phyloP scores from a whole-genome alignment of 2,888 invertebrate species.

The Lissocephala sabroskyi region DNA sequence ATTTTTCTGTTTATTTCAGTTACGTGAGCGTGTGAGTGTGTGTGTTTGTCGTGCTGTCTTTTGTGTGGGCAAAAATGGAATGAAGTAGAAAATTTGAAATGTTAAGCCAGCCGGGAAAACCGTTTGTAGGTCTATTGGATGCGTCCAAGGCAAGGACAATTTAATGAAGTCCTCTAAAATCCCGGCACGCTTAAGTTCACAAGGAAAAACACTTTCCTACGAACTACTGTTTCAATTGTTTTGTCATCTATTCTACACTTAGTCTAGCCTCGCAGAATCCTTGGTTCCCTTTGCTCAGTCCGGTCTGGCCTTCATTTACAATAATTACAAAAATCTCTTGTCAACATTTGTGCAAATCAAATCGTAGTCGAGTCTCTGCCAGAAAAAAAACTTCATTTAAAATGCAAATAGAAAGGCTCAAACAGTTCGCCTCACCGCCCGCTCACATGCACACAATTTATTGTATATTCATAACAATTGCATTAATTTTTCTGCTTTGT shows the following conservation, averaged over 20 bases:
- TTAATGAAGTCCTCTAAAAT: too few species aligned
- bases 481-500: constrained; percentile 41
- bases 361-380: constrained; percentile 24
- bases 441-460: background rate
- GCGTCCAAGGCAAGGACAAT: too few species aligned
- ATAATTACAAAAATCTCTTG: constrained; percentile 41
- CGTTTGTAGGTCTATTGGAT: too few species aligned
- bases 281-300: too few species aligned
- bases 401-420: constrained; percentile 39
- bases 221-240: too few species aligned
- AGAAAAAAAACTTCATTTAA: constrained; percentile 35
- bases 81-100: constrained; percentile 23
- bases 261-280: too few species aligned
- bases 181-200: too few species aligned
- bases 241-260: too few species aligned
- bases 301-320: constrained; percentile 18
- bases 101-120: constrained; percentile 27
- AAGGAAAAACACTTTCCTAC: too few species aligned
- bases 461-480: constrained; percentile 49
- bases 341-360: constrained; percentile 44
- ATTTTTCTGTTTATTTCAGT: too few species aligned
- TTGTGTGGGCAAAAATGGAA: background rate
- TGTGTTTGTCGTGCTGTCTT: constrained; percentile 1
- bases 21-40: too few species aligned
- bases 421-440: background rate